These are phyloP conservation scores for Aphis gossypii DNA, from an alignment of 1,140 invertebrate genomes.

Conservation along the genomic window DNA sequence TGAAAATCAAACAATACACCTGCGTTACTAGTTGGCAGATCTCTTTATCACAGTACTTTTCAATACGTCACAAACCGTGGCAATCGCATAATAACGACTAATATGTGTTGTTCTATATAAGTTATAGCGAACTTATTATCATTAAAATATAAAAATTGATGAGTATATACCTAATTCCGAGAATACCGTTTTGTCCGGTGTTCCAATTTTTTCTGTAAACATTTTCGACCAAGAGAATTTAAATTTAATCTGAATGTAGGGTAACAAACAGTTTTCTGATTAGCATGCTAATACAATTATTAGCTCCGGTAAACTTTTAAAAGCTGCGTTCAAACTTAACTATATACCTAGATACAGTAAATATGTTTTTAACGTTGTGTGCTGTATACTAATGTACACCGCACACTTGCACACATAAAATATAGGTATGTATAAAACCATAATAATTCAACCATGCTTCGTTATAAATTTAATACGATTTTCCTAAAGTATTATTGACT, in stretches of 20 bases:
- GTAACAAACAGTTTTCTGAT: not conserved
- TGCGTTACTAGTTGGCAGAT: not conserved
- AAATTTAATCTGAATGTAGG: not conserved
- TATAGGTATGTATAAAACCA: not conserved
- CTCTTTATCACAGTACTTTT: not conserved
- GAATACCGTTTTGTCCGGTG: too few relatives aligned
- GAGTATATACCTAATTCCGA: too few relatives aligned
- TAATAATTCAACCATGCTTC: not conserved
- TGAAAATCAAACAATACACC: not conserved
- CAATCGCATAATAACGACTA: not conserved
- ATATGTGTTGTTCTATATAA: not conserved
- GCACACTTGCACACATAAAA: not conserved
- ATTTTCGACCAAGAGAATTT: not conserved
- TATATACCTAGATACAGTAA: not conserved
- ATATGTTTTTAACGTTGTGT: not conserved
- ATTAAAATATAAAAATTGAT: too few relatives aligned
- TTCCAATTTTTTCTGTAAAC: not conserved
- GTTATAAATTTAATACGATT: slow-evolving; percentile 2
- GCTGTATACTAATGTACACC: not conserved
- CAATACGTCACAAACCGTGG: not conserved
- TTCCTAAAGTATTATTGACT: not conserved
- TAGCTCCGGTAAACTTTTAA: not conserved
- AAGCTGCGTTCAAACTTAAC: not conserved
- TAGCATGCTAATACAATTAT: not conserved
- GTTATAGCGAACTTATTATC: too few relatives aligned